phyloP scores from a whole-genome alignment of 2,113 vertebrate genomes.

The Prinia subflava region DNA sequence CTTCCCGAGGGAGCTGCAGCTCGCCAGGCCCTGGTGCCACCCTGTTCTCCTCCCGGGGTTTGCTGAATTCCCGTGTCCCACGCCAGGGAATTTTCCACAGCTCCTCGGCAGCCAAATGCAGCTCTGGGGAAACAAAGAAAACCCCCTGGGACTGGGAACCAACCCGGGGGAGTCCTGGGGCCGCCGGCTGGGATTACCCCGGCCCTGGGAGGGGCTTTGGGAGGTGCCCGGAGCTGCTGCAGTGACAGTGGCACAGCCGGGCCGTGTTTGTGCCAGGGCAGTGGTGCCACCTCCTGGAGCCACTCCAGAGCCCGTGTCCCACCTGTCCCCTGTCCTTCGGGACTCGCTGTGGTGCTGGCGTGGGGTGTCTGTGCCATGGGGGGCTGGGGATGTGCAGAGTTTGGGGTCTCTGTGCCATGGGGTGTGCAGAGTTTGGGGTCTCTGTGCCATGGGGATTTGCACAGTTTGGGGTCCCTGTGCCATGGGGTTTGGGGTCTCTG shows the following conservation, averaged over 20 bases:
- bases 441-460: no score
- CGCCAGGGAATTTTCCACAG: neutral
- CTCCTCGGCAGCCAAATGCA: neutral
- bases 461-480: neutral
- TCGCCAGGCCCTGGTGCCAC: rapidly evolving
- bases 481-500: neutral
- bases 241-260: neutral
- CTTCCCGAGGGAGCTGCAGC: neutral
- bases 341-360: rapidly evolving
- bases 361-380: rapidly evolving
- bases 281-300: neutral
- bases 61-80: neutral
- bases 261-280: neutral
- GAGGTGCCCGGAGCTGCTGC: neutral
- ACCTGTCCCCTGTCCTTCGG: neutral
- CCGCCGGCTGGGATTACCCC: neutral
- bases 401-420: neutral
- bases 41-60: rapidly evolving
- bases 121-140: neutral
- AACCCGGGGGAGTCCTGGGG: neutral
- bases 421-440: neutral
- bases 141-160: neutral
- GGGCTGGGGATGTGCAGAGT: neutral
- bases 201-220: neutral
- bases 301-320: neutral